phyloP scores from a whole-genome alignment of 2,888 invertebrate species.

The Hemicrepidius hirtus region DNA sequence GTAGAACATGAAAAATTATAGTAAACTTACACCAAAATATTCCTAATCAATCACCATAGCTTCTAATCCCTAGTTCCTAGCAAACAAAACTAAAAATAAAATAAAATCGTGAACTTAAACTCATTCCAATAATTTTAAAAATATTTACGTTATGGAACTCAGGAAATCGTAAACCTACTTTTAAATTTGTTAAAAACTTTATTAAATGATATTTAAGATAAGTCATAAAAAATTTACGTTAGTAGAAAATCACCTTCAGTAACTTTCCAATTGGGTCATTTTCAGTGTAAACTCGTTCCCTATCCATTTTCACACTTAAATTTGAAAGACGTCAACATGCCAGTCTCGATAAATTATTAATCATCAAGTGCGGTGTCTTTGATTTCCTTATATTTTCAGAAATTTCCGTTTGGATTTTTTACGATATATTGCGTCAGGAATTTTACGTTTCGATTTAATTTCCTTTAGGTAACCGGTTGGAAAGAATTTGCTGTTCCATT shows the following conservation, averaged over 20 bases:
- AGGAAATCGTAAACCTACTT: slow-evolving; percentile 4
- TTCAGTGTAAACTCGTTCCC: too few species aligned
- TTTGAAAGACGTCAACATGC: background rate
- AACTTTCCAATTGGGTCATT: background rate
- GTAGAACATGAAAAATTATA: too few species aligned
- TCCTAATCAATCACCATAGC: too few species aligned
- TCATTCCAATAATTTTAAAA: background rate
- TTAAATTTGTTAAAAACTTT: slow-evolving; percentile 1
- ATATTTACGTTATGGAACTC: background rate
- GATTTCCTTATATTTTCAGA: slow-evolving; percentile 11
- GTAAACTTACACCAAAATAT: too few species aligned
- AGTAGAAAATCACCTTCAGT: background rate
- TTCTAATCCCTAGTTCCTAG: too few species aligned
- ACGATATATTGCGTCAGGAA: background rate
- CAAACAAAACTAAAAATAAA: too few species aligned
- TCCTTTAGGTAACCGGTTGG: slow-evolving; percentile 24
- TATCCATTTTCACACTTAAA: background rate
- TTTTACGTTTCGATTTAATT: slow-evolving; percentile 19
- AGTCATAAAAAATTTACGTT: background rate
- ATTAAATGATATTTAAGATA: background rate
- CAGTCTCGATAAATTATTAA: slow-evolving; percentile 17
- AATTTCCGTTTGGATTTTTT: slow-evolving; percentile 12
- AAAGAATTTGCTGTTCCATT: slow-evolving; percentile 17
- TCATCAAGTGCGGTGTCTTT: background rate
- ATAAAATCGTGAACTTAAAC: too few species aligned